phyloP scores from a whole-genome alignment of 1,140 invertebrate species.

The Phymorhynchus buccinoides region DNA sequence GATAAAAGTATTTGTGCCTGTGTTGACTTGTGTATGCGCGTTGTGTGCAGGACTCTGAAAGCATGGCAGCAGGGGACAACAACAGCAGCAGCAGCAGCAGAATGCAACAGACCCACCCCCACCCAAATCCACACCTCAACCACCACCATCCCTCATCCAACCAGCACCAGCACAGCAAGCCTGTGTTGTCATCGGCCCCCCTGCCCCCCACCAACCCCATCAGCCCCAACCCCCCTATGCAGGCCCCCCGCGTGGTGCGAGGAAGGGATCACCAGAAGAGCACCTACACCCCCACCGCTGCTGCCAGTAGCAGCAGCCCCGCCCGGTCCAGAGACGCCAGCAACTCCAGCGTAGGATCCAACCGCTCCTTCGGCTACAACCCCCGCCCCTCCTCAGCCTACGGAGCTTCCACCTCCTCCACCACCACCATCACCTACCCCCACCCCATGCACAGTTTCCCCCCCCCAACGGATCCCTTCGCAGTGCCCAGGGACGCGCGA shows the following conservation, averaged over 20 bases:
- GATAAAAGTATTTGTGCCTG: no score
- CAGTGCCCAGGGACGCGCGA: conserved; percentile 4
- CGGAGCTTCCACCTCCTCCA: neutral
- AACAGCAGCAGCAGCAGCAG: no score
- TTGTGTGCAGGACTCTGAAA: conserved; percentile 38
- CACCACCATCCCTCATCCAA: no score
- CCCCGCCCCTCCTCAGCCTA: neutral
- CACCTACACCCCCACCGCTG: neutral
- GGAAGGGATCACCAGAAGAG: conserved; percentile 50
- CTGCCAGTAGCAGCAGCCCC: neutral
- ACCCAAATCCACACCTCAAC: no score
- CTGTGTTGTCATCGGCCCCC: neutral
- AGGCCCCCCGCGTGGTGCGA: conserved; percentile 42
- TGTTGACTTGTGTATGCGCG: neutral
- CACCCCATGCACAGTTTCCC: neutral
- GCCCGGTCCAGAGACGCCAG: conserved; percentile 58
- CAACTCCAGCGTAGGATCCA: conserved; percentile 64
- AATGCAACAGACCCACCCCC: conserved; percentile 4
- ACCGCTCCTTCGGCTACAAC: conserved; percentile 49
- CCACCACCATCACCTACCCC: neutral
- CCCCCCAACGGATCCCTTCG: conserved; percentile 14
- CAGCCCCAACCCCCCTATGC: neutral
- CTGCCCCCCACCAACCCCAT: neutral
- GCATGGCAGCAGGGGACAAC: conserved; percentile 20
- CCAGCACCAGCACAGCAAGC: neutral